These are phyloP conservation scores for Bubo scandiacus DNA, from an alignment of 2,113 vertebrate genomes.

Conservation along the genomic window DNA sequence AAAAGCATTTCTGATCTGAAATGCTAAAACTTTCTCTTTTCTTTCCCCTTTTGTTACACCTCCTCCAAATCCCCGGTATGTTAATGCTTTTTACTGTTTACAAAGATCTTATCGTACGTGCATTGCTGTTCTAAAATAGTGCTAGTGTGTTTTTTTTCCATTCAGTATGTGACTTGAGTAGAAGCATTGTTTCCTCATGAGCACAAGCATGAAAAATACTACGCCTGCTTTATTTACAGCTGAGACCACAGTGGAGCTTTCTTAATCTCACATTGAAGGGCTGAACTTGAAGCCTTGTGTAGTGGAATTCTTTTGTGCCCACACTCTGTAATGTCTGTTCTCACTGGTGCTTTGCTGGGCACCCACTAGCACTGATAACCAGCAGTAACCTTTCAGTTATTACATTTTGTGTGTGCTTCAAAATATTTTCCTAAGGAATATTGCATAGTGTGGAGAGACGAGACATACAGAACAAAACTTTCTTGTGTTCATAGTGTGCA, in stretches of 20 bases:
- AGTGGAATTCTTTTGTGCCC: conserved; percentile 59
- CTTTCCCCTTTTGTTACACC: background rate
- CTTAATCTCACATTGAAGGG: background rate
- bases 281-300: background rate
- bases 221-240: background rate
- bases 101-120: background rate
- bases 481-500: background rate
- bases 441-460: conserved; percentile 45
- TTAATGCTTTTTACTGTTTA: background rate
- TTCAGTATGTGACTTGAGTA: conserved; percentile 1
- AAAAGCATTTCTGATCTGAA: background rate
- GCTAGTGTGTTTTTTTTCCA: background rate
- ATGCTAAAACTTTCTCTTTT: background rate
- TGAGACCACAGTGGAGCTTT: conserved; percentile 5
- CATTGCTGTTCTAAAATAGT: background rate
- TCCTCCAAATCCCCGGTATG: background rate
- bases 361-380: conserved; percentile 21
- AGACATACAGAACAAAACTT: conserved; percentile 26
- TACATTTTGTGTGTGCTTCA: background rate
- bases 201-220: conserved; percentile 4
- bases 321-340: conserved; percentile 43
- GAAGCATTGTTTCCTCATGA: conserved; percentile 14
- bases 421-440: background rate
- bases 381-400: conserved; percentile 22
- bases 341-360: conserved; percentile 24